Conservation (phyloP, 2,888 invertebrate genomes). For the Tinea trinotella region DNA sequence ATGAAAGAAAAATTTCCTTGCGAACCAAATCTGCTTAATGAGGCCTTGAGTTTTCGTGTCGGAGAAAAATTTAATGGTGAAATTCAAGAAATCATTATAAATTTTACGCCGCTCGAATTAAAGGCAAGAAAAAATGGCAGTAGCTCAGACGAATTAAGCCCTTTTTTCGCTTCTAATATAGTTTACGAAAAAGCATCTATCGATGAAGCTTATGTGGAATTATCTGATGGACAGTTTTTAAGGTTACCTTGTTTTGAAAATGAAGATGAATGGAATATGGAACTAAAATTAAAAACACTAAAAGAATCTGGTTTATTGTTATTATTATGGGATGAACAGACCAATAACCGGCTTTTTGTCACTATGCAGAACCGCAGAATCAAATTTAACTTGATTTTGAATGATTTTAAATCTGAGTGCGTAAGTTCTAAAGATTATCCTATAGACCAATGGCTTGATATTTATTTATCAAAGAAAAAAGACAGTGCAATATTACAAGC, state of each 20-base stretch:
- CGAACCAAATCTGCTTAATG: constrained; percentile 47
- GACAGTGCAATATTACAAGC: constrained; percentile 50
- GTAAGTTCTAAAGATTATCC: constrained; percentile 45
- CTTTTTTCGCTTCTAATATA: constrained; percentile 44
- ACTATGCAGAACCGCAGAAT: constrained; percentile 48
- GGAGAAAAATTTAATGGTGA: constrained; percentile 60
- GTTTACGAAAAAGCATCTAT: constrained; percentile 48
- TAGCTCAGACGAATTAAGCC: constrained; percentile 32
- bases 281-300: constrained; percentile 49
- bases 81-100: constrained; percentile 57
- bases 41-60: constrained; percentile 44
- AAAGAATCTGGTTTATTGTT: constrained; percentile 46
- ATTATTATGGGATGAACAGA: constrained; percentile 37
- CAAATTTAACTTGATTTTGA: constrained; percentile 42
- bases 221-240: constrained; percentile 47
- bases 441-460: constrained; percentile 52
- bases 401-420: constrained; percentile 40
- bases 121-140: constrained; percentile 31
- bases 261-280: constrained; percentile 48
- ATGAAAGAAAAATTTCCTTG: constrained; percentile 46
- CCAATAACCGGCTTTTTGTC: constrained; percentile 42
- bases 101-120: constrained; percentile 53
- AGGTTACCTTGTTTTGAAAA: constrained; percentile 49
- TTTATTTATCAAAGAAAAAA: constrained; percentile 41
- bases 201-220: constrained; percentile 47